Percentiles rank a stretch among this genome's conserved stretches.
Conservation (phyloP, 2,113 vertebrate genomes). For the Arenaria interpres region DNA sequence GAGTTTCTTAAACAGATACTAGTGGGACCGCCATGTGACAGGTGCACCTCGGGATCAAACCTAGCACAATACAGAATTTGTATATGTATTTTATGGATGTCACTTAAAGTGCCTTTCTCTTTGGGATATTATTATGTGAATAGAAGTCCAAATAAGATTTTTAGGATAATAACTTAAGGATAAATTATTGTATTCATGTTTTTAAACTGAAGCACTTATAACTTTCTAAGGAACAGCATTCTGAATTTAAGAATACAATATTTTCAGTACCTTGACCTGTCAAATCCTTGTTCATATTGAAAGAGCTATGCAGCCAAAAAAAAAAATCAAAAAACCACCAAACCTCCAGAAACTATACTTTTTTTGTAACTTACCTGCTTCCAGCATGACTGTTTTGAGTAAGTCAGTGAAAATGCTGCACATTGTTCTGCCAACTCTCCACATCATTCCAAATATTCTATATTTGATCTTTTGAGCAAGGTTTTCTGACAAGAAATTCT, state of each 20-base stretch:
- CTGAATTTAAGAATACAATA: conserved; percentile 57
- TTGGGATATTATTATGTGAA: conserved; percentile 51
- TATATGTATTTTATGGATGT: conserved; percentile 6
- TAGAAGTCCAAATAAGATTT: conserved; percentile 71
- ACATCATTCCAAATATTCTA: neutral
- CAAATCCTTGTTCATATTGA: conserved; percentile 45
- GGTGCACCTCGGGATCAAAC: conserved; percentile 40
- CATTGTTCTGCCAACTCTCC: neutral
- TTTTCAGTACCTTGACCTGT: conserved; percentile 61
- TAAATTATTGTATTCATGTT: conserved; percentile 69
- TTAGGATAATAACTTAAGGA: conserved; percentile 70
- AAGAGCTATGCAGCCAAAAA: conserved; percentile 44
- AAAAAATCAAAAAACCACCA: no score
- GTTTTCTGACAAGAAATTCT: neutral
- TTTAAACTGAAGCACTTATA: conserved; percentile 66
- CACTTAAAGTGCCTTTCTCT: conserved; percentile 47
- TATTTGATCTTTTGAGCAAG: neutral
- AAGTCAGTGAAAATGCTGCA: conserved; percentile 5
- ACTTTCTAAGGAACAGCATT: conserved; percentile 55
- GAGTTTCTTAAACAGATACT: conserved; percentile 40
- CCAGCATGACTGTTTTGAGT: neutral
- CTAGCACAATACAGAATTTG: neutral
- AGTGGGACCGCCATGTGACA: conserved; percentile 14
- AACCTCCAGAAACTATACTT: neutral
- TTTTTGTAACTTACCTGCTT: conserved; percentile 1